Evolutionary conservation across 2,797 vertebrate genomes (phyloP).

Genomic region (Moxostoma hubbsi): DNA sequence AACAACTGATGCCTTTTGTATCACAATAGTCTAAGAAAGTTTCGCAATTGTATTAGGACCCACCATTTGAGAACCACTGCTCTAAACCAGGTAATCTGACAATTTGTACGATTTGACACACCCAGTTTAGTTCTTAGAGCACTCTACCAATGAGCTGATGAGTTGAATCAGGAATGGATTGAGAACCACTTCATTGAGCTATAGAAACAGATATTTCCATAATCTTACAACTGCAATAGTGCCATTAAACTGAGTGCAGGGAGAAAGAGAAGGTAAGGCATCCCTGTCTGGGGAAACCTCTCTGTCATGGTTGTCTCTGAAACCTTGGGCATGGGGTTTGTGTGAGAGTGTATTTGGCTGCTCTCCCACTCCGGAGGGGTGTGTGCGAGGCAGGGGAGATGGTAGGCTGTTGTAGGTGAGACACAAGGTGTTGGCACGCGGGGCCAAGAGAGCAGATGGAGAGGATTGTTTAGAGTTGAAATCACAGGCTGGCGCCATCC

Average conservation of each 20-base stretch:
- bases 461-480: slow-evolving; percentile 64
- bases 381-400: slow-evolving; percentile 57
- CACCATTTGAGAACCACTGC: too few species aligned
- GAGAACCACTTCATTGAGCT: not conserved
- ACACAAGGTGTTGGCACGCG: slow-evolving; percentile 58
- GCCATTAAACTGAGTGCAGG: slow-evolving; percentile 1
- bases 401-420: slow-evolving; percentile 58
- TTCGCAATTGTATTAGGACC: too few species aligned
- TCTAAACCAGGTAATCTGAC: too few species aligned
- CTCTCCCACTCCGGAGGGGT: slow-evolving; percentile 45
- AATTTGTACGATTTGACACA: too few species aligned
- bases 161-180: too few species aligned
- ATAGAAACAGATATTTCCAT: slow-evolving; percentile 7
- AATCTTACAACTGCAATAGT: not conserved
- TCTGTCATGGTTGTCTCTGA: slow-evolving; percentile 31
- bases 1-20: too few species aligned
- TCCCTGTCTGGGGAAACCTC: slow-evolving; percentile 41
- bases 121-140: too few species aligned
- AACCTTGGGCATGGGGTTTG: slow-evolving; percentile 36
- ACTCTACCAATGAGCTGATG: too few species aligned
- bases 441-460: slow-evolving; percentile 64
- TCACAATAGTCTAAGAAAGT: too few species aligned
- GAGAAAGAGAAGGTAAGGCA: slow-evolving; percentile 18
- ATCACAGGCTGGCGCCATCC: slow-evolving; percentile 59
- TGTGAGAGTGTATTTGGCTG: slow-evolving; percentile 48